phyloP scores from a whole-genome alignment of 2,113 vertebrate species.

The Phalacrocorax pelagicus region DNA sequence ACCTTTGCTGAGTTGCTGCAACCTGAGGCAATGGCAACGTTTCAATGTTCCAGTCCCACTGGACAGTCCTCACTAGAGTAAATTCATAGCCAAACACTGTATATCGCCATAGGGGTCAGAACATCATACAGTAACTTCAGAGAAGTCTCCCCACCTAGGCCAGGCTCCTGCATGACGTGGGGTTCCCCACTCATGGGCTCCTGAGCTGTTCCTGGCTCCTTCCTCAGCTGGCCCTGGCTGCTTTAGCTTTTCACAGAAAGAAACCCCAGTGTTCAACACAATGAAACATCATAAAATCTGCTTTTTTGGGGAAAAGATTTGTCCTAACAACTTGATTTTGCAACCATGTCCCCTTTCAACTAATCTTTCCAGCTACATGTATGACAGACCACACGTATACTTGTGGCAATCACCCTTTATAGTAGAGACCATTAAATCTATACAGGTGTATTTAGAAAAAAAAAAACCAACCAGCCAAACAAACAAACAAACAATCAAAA shows the following conservation, averaged over 20 bases:
- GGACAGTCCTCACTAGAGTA: background rate
- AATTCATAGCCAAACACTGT: background rate
- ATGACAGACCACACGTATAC: background rate
- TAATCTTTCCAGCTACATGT: background rate
- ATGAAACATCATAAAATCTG: background rate
- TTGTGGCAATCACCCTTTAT: background rate
- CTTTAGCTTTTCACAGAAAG: background rate
- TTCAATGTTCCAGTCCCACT: background rate
- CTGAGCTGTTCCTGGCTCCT: background rate
- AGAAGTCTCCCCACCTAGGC: background rate
- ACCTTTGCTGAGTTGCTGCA: background rate
- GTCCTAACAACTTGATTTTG: background rate
- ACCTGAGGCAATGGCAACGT: background rate
- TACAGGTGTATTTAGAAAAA: background rate
- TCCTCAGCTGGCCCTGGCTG: background rate
- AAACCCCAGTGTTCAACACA: background rate
- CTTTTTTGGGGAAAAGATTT: background rate
- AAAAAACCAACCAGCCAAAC: too few relatives aligned
- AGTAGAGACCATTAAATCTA: background rate
- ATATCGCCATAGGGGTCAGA: background rate
- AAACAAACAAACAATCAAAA: background rate
- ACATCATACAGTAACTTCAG: fast-evolving
- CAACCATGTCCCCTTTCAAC: fast-evolving
- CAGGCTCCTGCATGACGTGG: background rate
- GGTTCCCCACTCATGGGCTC: fast-evolving